Evolutionary conservation across 2,888 invertebrate genomes (phyloP).

Genomic region (Rhimphoctona megacephalus): DNA sequence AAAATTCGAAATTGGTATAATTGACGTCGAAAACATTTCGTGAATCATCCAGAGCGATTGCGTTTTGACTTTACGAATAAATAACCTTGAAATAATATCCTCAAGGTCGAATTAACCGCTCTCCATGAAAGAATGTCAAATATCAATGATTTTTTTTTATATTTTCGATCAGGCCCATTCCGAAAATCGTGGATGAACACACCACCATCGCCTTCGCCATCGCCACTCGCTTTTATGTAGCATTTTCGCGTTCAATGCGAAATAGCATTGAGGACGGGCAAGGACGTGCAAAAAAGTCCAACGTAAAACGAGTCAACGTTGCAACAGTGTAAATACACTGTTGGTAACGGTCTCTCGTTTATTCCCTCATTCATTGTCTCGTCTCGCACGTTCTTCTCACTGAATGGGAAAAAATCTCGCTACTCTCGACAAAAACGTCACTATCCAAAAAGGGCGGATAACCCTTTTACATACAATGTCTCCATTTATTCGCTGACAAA

Average conservation of each 20-base stretch:
- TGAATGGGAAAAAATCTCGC: constrained; percentile 63
- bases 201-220: neutral
- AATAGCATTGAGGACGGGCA: constrained; percentile 26
- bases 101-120: neutral
- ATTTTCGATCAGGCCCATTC: neutral
- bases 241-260: constrained; percentile 24
- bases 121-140: neutral
- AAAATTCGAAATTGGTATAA: neutral
- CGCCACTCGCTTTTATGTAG: neutral
- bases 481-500: constrained; percentile 76
- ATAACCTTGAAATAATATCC: neutral
- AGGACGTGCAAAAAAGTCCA: constrained; percentile 12
- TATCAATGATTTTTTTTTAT: neutral
- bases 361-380: constrained; percentile 41
- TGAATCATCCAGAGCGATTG: neutral
- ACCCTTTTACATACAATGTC: constrained; percentile 73
- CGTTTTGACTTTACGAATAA: neutral
- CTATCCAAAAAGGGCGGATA: constrained; percentile 76
- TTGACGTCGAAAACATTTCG: neutral
- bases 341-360: constrained; percentile 36
- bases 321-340: constrained; percentile 37
- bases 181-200: neutral
- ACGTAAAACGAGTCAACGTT: constrained; percentile 24
- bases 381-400: constrained; percentile 49
- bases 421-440: constrained; percentile 33